These are phyloP conservation scores for Automeris io DNA, from an alignment of 2,888 invertebrate species.

Conservation along the genomic window DNA sequence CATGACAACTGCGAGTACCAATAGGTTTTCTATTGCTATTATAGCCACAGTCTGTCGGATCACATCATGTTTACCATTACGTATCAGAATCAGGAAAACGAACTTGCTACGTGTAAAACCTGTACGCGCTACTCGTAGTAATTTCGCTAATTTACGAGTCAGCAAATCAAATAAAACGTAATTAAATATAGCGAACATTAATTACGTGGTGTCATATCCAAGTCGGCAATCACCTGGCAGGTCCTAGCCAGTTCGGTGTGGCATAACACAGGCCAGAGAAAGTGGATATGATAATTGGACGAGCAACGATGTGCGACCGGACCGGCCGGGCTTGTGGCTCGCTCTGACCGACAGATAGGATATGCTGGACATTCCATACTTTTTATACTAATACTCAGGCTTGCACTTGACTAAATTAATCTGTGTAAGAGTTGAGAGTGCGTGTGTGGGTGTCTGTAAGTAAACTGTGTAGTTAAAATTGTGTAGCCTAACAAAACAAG, in stretches of 20 bases:
- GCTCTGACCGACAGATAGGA: constrained; percentile 17
- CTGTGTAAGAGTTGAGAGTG: no score
- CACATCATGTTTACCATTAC: no score
- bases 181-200: neutral
- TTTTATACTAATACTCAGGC: no score
- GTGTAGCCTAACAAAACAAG: no score
- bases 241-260: constrained; percentile 6
- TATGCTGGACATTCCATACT: constrained; percentile 30
- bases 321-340: constrained; percentile 34
- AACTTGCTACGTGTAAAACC: constrained; percentile 55
- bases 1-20: no score
- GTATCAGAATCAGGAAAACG: no score
- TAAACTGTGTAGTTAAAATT: no score
- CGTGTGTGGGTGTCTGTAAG: no score
- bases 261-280: constrained; percentile 52
- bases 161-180: neutral
- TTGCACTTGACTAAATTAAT: no score
- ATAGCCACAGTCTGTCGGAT: no score
- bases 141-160: constrained; percentile 11
- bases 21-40: no score
- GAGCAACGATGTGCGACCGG: constrained; percentile 61
- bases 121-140: constrained; percentile 22
- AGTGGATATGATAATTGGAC: constrained; percentile 75
- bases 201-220: constrained; percentile 1
- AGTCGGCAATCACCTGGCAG: constrained; percentile 4